These are phyloP conservation scores for Pelecanus crispus DNA, from an alignment of 2,113 vertebrate genomes.

Conservation along the genomic window DNA sequence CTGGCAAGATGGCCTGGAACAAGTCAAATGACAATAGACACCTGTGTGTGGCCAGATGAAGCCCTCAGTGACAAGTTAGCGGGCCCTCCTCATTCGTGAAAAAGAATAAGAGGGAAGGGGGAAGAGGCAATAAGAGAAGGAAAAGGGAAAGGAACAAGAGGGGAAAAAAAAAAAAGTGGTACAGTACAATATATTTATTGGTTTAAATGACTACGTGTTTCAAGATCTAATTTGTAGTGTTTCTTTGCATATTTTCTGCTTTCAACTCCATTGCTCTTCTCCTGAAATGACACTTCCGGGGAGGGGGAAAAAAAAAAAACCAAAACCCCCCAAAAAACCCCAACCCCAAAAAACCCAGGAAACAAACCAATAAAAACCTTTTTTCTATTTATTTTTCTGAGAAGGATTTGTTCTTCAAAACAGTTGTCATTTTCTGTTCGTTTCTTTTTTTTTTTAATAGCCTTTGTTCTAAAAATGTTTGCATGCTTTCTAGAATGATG, in stretches of 20 bases:
- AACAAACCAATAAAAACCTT: accelerated
- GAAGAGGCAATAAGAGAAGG: neutral
- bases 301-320: neutral
- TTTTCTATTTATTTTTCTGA: neutral
- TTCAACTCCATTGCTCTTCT: neutral
- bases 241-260: neutral
- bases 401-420: neutral
- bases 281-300: neutral
- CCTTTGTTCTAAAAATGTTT: neutral
- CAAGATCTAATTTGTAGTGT: neutral
- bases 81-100: neutral
- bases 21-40: neutral
- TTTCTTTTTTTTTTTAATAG: neutral
- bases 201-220: neutral
- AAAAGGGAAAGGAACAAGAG: neutral
- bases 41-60: neutral
- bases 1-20: neutral
- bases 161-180: neutral
- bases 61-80: neutral
- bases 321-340: neutral
- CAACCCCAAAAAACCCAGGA: neutral
- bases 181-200: neutral
- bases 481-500: neutral
- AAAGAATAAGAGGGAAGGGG: neutral
- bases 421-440: neutral